Evolutionary conservation across 2,888 invertebrate genomes (phyloP).

Genomic region (Bruchidius siliquastri): DNA sequence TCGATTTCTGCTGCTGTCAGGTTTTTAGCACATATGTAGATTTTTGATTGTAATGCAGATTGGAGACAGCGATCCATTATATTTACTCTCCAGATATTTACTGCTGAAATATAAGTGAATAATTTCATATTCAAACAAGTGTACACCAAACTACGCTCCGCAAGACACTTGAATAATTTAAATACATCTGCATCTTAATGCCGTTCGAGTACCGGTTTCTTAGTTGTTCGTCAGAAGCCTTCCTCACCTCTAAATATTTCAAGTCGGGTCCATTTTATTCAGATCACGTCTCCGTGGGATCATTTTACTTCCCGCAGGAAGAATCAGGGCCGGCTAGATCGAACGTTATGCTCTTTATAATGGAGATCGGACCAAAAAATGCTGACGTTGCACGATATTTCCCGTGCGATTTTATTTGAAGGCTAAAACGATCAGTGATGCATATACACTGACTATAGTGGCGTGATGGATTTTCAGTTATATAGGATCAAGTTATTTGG

Average conservation of each 20-base stretch:
- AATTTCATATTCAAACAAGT: no score
- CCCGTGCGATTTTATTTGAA: neutral
- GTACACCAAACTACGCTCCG: neutral
- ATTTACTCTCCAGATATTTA: no score
- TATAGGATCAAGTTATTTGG: no score
- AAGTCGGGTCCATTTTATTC: neutral
- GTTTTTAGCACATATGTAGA: no score
- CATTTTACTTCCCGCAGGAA: neutral
- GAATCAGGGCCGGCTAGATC: neutral
- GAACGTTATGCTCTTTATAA: neutral
- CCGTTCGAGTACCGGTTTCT: neutral
- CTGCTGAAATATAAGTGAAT: no score
- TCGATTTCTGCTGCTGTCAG: no score
- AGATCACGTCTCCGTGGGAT: neutral
- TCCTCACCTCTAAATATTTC: neutral
- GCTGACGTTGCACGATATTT: neutral
- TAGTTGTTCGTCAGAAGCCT: neutral
- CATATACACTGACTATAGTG: neutral
- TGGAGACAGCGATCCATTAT: no score
- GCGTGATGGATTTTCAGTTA: no score
- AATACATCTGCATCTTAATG: neutral
- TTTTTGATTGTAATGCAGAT: no score
- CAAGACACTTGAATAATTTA: neutral
- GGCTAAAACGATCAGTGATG: neutral
- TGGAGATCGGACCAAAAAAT: neutral